Percentiles rank a stretch among this genome's conserved stretches.
phyloP scores from a whole-genome alignment of 92 coral and sea anemone genomes.

The Paragorgia papillata region DNA sequence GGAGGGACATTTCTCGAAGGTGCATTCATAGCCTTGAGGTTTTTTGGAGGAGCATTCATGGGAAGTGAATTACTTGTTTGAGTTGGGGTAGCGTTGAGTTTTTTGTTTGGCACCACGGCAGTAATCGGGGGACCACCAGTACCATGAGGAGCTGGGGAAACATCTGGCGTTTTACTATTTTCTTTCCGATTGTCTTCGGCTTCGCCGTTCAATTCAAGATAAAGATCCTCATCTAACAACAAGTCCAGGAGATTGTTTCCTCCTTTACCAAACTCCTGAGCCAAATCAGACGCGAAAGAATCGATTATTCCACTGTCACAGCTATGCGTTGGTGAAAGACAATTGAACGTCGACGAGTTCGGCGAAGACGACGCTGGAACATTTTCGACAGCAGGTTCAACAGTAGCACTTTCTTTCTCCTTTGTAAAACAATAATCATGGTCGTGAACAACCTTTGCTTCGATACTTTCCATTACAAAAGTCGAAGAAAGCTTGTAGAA shows the following conservation, averaged over 20 bases:
- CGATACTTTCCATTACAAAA: background rate
- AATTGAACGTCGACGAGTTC: conserved; percentile 45
- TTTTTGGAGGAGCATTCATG: too few species aligned
- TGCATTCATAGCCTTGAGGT: too few species aligned
- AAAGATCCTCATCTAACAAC: conserved; percentile 54
- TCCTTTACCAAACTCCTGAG: conserved; percentile 45
- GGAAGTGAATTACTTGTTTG: too few species aligned
- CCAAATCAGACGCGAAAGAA: conserved; percentile 53
- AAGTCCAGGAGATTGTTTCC: conserved; percentile 42
- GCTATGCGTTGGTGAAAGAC: conserved; percentile 91
- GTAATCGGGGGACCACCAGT: background rate
- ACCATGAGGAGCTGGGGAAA: background rate
- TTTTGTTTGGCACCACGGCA: too few species aligned
- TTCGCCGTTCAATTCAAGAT: background rate
- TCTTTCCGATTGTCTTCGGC: background rate
- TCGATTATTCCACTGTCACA: conserved; percentile 95
- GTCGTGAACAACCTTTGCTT: conserved; percentile 50
- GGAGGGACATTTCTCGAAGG: background rate
- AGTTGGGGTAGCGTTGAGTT: too few species aligned
- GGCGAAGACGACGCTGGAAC: background rate
- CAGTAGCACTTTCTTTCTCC: background rate
- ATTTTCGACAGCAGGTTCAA: conserved; percentile 17
- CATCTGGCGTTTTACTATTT: background rate
- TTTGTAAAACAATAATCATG: conserved; percentile 74
- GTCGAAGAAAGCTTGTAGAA: background rate